Percentiles rank a stretch among this genome's conserved stretches.
These are phyloP conservation scores for Varanus komodoensis DNA, from an alignment of 2,113 vertebrate species.

Conservation along the genomic window DNA sequence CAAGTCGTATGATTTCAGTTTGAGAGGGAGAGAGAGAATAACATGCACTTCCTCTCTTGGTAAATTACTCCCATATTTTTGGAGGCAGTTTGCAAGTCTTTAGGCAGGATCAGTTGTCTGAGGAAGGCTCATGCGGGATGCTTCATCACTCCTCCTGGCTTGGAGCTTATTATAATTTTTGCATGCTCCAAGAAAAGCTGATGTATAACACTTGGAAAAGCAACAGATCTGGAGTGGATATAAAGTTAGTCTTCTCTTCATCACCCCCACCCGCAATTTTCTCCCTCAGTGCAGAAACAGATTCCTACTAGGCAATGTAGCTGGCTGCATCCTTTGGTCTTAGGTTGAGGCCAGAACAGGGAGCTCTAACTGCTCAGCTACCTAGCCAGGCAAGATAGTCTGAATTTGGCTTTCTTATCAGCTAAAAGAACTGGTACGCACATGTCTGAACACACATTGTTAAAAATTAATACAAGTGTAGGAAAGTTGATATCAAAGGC, in stretches of 20 bases:
- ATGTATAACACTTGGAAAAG: conserved; percentile 9
- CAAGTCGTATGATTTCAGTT: conserved; percentile 39
- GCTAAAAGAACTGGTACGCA: background rate
- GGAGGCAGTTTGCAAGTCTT: conserved; percentile 51
- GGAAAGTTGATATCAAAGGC: background rate
- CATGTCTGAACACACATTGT: background rate
- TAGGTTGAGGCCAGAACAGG: background rate
- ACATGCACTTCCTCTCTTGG: conserved; percentile 56
- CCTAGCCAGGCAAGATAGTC: background rate
- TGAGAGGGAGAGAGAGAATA: conserved; percentile 30
- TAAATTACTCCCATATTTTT: conserved; percentile 73
- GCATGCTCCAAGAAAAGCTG: background rate
- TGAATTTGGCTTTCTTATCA: background rate
- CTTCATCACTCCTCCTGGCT: conserved; percentile 19
- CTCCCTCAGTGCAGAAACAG: background rate
- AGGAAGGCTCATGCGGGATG: conserved; percentile 37
- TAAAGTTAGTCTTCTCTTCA: background rate
- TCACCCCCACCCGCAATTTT: background rate
- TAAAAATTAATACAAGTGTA: background rate
- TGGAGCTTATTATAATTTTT: conserved; percentile 3
- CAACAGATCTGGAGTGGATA: background rate
- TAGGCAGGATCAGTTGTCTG: conserved; percentile 31
- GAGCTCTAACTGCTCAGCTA: background rate
- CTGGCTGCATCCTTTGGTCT: background rate
- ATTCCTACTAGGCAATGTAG: background rate